Evolutionary conservation across 2,888 invertebrate species (phyloP).

Genomic region (Dione vanillae): DNA sequence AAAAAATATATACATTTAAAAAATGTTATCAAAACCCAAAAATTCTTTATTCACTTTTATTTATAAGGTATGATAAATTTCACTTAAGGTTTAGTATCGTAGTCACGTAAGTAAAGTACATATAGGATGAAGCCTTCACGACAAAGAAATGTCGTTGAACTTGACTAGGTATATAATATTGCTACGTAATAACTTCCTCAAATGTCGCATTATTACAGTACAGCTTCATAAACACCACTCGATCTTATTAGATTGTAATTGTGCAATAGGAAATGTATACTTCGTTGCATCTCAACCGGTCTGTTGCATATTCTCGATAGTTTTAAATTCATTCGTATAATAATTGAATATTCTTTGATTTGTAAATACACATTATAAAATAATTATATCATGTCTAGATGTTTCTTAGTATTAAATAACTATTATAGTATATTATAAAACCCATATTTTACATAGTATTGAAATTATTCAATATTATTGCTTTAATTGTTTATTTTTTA

Average conservation of each 20-base stretch:
- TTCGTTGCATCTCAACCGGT: slow-evolving; percentile 48
- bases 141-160: neutral
- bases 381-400: neutral
- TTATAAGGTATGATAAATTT: neutral
- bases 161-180: neutral
- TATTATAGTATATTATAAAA: neutral
- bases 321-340: slow-evolving; percentile 24
- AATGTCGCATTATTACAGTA: slow-evolving; percentile 31
- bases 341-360: slow-evolving; percentile 1
- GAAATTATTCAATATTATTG: too few relatives aligned
- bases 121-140: neutral
- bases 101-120: too few relatives aligned
- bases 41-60: too few relatives aligned
- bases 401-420: neutral
- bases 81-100: neutral
- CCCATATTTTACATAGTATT: too few relatives aligned
- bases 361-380: neutral
- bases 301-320: slow-evolving; percentile 42
- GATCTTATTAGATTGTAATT: slow-evolving; percentile 44
- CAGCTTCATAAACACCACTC: slow-evolving; percentile 30
- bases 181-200: slow-evolving; percentile 25
- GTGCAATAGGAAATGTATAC: slow-evolving; percentile 49
- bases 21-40: too few relatives aligned
- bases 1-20: too few relatives aligned
- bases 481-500: too few relatives aligned